These are phyloP conservation scores for Orthosia incerta DNA, from an alignment of 2,888 invertebrate genomes.

Conservation along the genomic window DNA sequence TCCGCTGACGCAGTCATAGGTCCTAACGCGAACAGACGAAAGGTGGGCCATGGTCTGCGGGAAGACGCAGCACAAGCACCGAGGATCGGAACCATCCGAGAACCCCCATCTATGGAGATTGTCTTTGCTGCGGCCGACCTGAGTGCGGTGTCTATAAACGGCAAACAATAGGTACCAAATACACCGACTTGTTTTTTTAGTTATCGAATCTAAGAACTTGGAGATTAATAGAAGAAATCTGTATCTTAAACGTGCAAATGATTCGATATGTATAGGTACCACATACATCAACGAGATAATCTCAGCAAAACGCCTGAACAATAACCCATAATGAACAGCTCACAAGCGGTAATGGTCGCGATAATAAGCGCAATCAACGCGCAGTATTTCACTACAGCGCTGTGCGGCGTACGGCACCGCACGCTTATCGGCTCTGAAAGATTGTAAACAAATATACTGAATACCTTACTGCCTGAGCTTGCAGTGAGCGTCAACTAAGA, in stretches of 20 bases:
- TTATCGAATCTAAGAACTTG: too few relatives aligned
- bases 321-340: constrained; percentile 25
- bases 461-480: background rate
- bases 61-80: too few relatives aligned
- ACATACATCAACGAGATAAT: background rate
- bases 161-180: too few relatives aligned
- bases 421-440: constrained; percentile 19
- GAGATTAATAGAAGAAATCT: background rate
- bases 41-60: too few relatives aligned
- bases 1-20: too few relatives aligned
- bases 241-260: background rate
- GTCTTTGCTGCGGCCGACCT: too few relatives aligned
- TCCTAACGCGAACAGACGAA: too few relatives aligned
- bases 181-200: too few relatives aligned
- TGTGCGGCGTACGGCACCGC: background rate
- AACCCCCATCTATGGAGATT: too few relatives aligned
- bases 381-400: constrained; percentile 22
- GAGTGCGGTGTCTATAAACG: too few relatives aligned
- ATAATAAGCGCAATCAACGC: constrained; percentile 40
- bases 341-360: constrained; percentile 28
- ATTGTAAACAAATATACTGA: constrained; percentile 42
- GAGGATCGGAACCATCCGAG: too few relatives aligned
- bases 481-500: background rate
- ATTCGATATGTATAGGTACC: background rate
- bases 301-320: constrained; percentile 7